These are phyloP conservation scores for Cyprinodon variegatus DNA, from an alignment of 2,113 vertebrate species.

Conservation along the genomic window DNA sequence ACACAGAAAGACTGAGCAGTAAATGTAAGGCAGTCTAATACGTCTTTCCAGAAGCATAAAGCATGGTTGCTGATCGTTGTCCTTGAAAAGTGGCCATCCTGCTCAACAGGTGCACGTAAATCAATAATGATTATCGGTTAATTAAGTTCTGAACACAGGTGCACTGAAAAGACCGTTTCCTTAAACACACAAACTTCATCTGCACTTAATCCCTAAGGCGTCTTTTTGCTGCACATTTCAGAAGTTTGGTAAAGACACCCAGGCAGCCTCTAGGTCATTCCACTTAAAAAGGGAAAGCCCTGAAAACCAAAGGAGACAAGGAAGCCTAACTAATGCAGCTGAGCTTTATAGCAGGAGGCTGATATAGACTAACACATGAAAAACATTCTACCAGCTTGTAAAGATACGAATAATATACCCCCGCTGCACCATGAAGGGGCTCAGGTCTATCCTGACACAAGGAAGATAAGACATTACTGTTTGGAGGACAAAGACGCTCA, in stretches of 20 bases:
- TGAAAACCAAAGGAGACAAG: not conserved
- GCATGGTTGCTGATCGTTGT: not conserved
- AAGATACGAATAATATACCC: not conserved
- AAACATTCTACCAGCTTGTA: not conserved
- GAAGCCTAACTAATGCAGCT: not conserved
- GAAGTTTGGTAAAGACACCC: conserved; percentile 18
- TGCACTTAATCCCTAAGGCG: conserved; percentile 35
- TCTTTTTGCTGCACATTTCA: not conserved
- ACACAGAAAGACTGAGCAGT: conserved; percentile 30
- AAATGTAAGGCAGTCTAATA: conserved; percentile 27
- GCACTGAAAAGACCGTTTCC: conserved; percentile 27
- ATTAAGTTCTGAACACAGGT: conserved; percentile 55
- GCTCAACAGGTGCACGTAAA: conserved; percentile 58
- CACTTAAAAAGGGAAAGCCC: not conserved
- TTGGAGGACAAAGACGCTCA: not conserved
- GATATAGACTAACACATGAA: not conserved
- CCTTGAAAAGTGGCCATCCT: conserved; percentile 49
- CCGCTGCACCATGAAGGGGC: not conserved
- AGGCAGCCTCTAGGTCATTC: not conserved
- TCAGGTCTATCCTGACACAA: not conserved
- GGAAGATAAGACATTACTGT: not conserved
- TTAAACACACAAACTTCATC: conserved; percentile 11
- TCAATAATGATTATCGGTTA: conserved; percentile 63
- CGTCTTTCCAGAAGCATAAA: conserved; percentile 16
- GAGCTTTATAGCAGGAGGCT: not conserved